Percentiles rank a stretch among this genome's conserved stretches.
These are phyloP conservation scores for Oreochromis grahami DNA, from an alignment of 2,797 vertebrate species.

Conservation along the genomic window DNA sequence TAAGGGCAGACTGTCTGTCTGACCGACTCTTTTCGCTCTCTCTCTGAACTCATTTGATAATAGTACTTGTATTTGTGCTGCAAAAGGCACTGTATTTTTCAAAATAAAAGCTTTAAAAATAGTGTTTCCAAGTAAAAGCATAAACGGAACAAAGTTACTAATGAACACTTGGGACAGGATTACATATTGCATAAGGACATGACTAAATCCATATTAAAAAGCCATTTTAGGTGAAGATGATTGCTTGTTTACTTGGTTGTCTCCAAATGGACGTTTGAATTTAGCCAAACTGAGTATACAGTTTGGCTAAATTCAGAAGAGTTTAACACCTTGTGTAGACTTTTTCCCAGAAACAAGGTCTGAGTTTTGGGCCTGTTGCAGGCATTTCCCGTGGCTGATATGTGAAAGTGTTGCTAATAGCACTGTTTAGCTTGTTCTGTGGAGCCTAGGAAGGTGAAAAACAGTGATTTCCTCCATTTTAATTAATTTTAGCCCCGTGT, in stretches of 20 bases:
- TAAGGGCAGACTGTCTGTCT: constrained; percentile 18
- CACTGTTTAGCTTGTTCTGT: background rate
- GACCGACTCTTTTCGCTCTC: background rate
- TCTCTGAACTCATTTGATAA: constrained; percentile 6
- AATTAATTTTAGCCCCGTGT: background rate
- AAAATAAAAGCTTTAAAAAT: constrained; percentile 4
- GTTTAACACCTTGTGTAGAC: too few relatives aligned
- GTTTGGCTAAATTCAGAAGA: background rate
- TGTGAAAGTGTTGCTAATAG: background rate
- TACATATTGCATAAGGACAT: background rate
- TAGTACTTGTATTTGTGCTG: background rate
- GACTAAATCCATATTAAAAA: background rate
- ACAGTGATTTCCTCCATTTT: background rate
- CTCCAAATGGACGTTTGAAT: accelerated
- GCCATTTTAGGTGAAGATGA: background rate
- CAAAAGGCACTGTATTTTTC: background rate
- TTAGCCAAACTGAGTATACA: background rate
- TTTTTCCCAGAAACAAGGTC: too few relatives aligned
- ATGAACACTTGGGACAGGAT: background rate
- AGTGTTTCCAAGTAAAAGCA: background rate
- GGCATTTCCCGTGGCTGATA: background rate
- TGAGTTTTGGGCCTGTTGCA: too few relatives aligned
- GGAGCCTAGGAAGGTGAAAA: background rate
- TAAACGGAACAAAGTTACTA: background rate
- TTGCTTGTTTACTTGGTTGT: background rate